Base-by-base conservation (phyloP, 2,888 invertebrate species). In the Lottia gigantea region DNA sequence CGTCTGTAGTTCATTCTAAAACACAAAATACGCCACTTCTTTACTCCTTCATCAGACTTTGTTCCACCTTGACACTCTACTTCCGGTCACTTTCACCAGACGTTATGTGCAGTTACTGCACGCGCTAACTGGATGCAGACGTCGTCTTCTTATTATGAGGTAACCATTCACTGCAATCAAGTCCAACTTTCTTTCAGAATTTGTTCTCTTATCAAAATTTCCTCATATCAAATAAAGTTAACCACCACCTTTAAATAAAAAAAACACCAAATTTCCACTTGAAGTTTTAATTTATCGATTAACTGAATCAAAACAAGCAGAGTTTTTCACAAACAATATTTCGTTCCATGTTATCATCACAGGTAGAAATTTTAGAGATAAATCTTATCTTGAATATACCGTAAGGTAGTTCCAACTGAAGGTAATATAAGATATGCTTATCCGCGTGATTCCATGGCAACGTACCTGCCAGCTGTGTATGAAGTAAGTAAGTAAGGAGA, bases 381-480 rank as follows among this genome's bases (percentile, higher is more conserved):
- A 40, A 40, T 40, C 40, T 40, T 40, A 40, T 40, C 40, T 40
- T 40, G 40, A 6, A 40, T 40, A 40, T 40, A 40, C 40, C 7
- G 40, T 40, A 40, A 40, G 40, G 40, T 40, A 40, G 40, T 40
- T 40, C 40, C 6, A 40, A 40, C 40, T 11, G 55, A 23, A 55
- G 55, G 55, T 55, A 55, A 23, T 23, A 55, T 19, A 55, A 19
- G 55, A 55, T 55, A 55, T 55, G 55, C 55, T 55, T 55, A 55
- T 55, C 55, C 55, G 55, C 55, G 55, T 55, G 55, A 19, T 19
- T 55, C 55, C 55, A 55, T 55, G 55, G 55, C 55, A 55, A 55
- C 55, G 19, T 23, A 23, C 23, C 55, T 55, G 23, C 19, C 55
- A 55, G 55, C 55, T 55, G 55, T 55, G 23, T 55, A 19, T 55